Evolutionary conservation across 2,113 vertebrate genomes (phyloP).

Genomic region (Hippoglossus stenolepis): DNA sequence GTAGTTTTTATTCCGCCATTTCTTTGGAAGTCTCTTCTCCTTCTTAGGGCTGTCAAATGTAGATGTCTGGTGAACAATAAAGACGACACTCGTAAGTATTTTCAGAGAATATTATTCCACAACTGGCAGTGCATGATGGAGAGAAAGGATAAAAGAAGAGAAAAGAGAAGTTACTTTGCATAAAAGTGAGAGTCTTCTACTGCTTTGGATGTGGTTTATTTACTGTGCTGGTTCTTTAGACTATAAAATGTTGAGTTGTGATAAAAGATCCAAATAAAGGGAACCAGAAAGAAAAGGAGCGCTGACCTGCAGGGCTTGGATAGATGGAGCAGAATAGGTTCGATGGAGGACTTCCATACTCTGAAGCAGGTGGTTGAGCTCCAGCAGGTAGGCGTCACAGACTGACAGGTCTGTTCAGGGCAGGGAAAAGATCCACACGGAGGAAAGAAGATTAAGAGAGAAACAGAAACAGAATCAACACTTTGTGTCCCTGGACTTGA

Average conservation of each 20-base stretch:
- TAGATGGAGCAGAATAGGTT: conserved; percentile 94
- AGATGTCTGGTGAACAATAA: conserved; percentile 79
- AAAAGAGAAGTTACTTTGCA: not conserved
- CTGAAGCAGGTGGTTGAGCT: conserved; percentile 93
- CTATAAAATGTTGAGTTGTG: not conserved
- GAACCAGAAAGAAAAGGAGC: not conserved
- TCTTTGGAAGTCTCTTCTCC: conserved; percentile 91
- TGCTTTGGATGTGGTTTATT: not conserved
- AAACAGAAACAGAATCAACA: too few species aligned
- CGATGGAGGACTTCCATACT: conserved; percentile 98
- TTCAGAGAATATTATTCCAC: not conserved
- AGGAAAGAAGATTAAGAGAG: not conserved
- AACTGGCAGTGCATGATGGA: not conserved
- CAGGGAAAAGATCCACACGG: not conserved
- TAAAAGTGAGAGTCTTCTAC: not conserved
- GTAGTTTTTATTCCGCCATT: conserved; percentile 91
- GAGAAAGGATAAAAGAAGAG: conserved; percentile 9
- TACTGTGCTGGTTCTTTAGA: not conserved
- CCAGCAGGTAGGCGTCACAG: conserved; percentile 91
- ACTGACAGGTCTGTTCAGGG: conserved; percentile 87
- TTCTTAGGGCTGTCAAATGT: conserved; percentile 96
- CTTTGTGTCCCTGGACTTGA: too few species aligned
- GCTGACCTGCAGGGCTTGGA: conserved; percentile 94
- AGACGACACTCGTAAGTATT: not conserved
- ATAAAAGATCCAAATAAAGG: not conserved